Conservation (phyloP, 2,888 invertebrate genomes). For the Clivina fossor region DNA sequence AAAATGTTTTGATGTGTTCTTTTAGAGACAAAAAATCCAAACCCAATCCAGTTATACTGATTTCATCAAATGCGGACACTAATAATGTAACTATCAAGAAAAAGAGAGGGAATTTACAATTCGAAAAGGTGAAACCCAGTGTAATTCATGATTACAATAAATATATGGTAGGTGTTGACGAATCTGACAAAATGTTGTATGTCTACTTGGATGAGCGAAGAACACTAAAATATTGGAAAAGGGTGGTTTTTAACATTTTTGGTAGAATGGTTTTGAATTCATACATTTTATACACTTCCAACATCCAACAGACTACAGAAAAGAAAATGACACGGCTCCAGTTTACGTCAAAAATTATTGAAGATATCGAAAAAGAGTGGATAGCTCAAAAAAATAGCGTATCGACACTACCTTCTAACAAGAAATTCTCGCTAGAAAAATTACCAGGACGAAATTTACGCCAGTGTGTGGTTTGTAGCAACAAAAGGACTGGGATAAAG, state of each 20-base stretch:
- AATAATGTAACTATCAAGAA: slow-evolving; percentile 34
- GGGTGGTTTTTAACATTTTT: slow-evolving; percentile 42
- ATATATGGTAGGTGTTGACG: slow-evolving; percentile 41
- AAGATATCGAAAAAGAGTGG: slow-evolving; percentile 39
- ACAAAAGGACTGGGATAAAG: slow-evolving; percentile 35
- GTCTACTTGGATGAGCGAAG: slow-evolving; percentile 42
- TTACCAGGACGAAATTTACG: slow-evolving; percentile 39
- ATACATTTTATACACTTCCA: slow-evolving; percentile 43
- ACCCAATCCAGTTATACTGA: too few relatives aligned
- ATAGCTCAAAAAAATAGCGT: slow-evolving; percentile 25
- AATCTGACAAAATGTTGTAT: slow-evolving; percentile 42
- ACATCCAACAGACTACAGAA: too few relatives aligned
- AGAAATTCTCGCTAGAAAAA: slow-evolving; percentile 35
- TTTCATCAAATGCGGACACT: slow-evolving; percentile 38
- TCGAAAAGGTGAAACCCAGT: slow-evolving; percentile 34
- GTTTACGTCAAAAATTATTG: slow-evolving; percentile 41
- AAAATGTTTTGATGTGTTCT: slow-evolving; percentile 39
- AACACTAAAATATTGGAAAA: slow-evolving; percentile 43
- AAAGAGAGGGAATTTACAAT: slow-evolving; percentile 30
- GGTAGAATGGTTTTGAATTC: slow-evolving; percentile 41
- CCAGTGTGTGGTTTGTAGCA: slow-evolving; percentile 36
- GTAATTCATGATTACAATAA: slow-evolving; percentile 38
- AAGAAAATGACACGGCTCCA: slow-evolving; percentile 39
- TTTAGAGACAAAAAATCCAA: slow-evolving; percentile 41
- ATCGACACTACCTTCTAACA: slow-evolving; percentile 24